Base-by-base conservation (phyloP, 1,140 invertebrate genomes). In the Danaus plexippus region DNA sequence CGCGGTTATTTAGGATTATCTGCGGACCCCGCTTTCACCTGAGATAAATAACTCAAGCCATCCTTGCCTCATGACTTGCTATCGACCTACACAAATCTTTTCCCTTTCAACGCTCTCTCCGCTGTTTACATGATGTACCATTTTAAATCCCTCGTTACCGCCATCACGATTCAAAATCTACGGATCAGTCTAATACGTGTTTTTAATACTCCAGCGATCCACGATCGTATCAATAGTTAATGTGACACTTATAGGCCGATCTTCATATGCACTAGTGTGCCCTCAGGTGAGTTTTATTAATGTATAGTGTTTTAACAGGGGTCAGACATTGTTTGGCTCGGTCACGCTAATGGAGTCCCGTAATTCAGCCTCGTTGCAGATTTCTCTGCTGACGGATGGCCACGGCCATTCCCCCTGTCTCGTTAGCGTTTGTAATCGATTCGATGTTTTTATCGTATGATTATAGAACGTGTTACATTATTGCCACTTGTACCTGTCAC, bases 61-160 rank as follows among this genome's bases (percentile, higher is more conserved):
- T 72, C 71, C 75, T 77, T 75, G 67, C 60, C 67, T 73, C 68
- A 67, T 72, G 73, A 66, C 72, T 65, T 61, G 68, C 71, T 70
- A 67, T 77, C 73, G 71, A 77, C 69, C 69, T 65, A 67, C 71
- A 75, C 77, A 77, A 73, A 80, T 77, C 67, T 71, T 77, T 81
- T 80, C 75, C 69, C 71, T 81, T 82, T 82, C 77, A 77, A 71
- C 73, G 71, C 70, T 76, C 68, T 77, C 71, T 66, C 66, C 66
- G 64, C 72, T 77, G 73, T 79, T 79, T 79, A 76, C 71, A 75
- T 63, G 69, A 75, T 72, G 74, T 71, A 74, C 66, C 64, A 71
- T 77, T 74, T 71, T 75, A 69, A 74, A 78, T 74, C 63, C 71
- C 66, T 76, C 68, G 75, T 83, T 80, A 80, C 73, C 66, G 66